Conservation (phyloP, 2,113 vertebrate genomes). For the Eudorcas thomsonii region DNA sequence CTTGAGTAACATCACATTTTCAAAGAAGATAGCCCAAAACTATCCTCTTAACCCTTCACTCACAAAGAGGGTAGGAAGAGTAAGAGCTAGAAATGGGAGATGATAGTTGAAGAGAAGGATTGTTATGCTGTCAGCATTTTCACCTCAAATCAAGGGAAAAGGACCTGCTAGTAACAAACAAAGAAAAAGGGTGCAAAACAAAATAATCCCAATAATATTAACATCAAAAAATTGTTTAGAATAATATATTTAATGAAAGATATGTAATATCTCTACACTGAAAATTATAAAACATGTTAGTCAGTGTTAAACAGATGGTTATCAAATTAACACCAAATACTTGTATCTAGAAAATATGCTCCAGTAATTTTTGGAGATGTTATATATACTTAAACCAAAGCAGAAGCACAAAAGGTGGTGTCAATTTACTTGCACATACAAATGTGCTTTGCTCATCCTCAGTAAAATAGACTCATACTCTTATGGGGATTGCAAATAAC, state of each 20-base stretch:
- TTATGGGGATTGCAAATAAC: not conserved
- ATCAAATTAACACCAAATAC: not conserved
- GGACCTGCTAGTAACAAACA: not conserved
- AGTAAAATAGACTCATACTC: not conserved
- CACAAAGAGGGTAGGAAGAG: not conserved
- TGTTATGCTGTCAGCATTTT: not conserved
- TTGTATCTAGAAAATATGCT: not conserved
- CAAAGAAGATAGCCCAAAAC: not conserved
- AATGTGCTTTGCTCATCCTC: not conserved
- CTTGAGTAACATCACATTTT: not conserved
- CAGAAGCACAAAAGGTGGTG: not conserved
- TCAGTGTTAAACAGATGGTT: not conserved
- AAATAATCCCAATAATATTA: not conserved
- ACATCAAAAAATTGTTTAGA: not conserved
- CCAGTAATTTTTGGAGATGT: not conserved
- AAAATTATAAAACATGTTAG: not conserved
- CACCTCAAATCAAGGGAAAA: not conserved
- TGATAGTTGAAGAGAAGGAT: not conserved
- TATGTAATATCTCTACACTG: not conserved
- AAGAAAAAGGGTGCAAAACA: not conserved
- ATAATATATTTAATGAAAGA: not conserved
- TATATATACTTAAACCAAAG: not conserved
- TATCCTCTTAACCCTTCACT: not conserved
- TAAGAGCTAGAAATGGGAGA: not conserved
- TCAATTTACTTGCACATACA: conserved; percentile 2